These are phyloP conservation scores for Apocrypta bakeri DNA, from an alignment of 1,140 invertebrate genomes.

Conservation along the genomic window DNA sequence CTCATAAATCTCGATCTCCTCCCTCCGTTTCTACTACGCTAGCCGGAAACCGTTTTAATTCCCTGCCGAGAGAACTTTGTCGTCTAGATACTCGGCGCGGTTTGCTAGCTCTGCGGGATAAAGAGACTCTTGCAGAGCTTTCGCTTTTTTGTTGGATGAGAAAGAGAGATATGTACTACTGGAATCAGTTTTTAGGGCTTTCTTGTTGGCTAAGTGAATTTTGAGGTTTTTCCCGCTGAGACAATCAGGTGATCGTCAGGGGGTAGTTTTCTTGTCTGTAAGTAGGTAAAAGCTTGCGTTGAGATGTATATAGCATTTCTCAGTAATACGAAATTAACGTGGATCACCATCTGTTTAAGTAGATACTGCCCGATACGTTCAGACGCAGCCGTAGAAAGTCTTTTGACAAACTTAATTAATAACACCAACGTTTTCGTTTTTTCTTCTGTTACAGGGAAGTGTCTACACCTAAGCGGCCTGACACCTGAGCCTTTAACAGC, in stretches of 20 bases:
- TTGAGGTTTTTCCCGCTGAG: not conserved
- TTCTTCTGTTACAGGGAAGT: slow-evolving; percentile 85
- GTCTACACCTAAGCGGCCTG: slow-evolving; percentile 93
- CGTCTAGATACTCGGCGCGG: not conserved
- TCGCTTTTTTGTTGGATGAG: not conserved
- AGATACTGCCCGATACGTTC: not conserved
- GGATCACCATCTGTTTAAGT: too few relatives aligned
- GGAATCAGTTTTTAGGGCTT: not conserved
- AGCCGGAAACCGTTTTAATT: slow-evolving; percentile 58
- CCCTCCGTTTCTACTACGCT: slow-evolving; percentile 49
- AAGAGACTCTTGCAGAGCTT: not conserved
- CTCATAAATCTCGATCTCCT: slow-evolving; percentile 69
- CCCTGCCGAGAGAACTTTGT: slow-evolving; percentile 52
- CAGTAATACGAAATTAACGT: too few relatives aligned
- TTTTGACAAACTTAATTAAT: not conserved
- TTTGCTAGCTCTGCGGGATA: not conserved
- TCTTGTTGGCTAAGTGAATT: not conserved
- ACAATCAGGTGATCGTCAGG: not conserved
- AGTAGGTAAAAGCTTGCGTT: too few relatives aligned
- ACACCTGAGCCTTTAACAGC: slow-evolving; percentile 96
- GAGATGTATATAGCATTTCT: too few relatives aligned
- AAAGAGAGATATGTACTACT: too few relatives aligned
- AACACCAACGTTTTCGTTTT: not conserved
- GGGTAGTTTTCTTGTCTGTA: too few relatives aligned
- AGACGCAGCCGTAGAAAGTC: too few relatives aligned